Conservation (phyloP, 2,113 vertebrate genomes). For the Struthio camelus region DNA sequence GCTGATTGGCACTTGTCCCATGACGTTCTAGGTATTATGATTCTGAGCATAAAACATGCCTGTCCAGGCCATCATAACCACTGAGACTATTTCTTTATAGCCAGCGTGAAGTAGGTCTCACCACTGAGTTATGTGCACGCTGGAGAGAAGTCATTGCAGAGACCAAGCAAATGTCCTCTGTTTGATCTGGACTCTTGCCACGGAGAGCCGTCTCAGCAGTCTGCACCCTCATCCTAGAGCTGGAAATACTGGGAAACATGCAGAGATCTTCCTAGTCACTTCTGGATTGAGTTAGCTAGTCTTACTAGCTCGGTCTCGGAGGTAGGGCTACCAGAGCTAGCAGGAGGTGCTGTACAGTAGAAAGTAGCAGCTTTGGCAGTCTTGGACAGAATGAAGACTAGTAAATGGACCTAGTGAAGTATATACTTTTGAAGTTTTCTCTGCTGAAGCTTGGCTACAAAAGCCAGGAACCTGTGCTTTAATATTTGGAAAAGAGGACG, state of each 20-base stretch:
- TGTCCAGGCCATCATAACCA: neutral
- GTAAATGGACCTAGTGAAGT: neutral
- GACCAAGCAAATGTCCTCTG: neutral
- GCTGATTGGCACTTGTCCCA: neutral
- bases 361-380: neutral
- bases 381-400: neutral
- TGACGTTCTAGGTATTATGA: neutral
- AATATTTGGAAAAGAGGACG: neutral
- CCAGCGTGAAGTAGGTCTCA: neutral
- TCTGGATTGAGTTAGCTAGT: neutral
- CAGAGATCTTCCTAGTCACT: neutral
- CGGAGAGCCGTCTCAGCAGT: neutral
- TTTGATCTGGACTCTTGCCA: neutral
- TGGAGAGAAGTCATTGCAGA: neutral
- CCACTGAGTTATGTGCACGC: neutral
- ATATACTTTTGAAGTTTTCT: neutral
- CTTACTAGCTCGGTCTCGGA: neutral
- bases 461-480: neutral
- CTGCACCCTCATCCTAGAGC: neutral
- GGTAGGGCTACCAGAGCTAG: neutral
- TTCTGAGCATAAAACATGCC: neutral
- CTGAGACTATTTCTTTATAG: neutral
- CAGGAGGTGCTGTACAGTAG: neutral
- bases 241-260: neutral
- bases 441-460: neutral